These are phyloP conservation scores for Lemur catta DNA, from an alignment of 2,797 vertebrate species.

Conservation along the genomic window DNA sequence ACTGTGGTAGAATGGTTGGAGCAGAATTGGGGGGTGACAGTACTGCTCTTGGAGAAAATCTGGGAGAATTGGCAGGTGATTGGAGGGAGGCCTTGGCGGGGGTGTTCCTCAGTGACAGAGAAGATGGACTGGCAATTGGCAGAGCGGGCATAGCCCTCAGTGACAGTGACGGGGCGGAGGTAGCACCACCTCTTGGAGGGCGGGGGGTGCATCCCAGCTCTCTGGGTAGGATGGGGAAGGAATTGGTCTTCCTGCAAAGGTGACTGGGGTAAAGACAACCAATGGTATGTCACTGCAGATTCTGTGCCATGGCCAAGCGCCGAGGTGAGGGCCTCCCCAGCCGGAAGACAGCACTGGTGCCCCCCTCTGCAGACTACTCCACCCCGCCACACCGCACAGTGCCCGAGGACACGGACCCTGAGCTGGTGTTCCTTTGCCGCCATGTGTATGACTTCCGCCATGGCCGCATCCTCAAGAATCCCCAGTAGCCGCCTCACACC, in stretches of 20 bases:
- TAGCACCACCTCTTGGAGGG: too few relatives aligned
- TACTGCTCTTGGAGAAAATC: background rate
- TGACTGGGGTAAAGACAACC: background rate
- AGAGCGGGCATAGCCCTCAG: background rate
- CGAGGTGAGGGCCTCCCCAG: constrained; percentile 92
- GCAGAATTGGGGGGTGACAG: background rate
- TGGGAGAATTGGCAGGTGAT: background rate
- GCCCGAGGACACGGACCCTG: constrained; percentile 94
- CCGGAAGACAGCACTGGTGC: constrained; percentile 91
- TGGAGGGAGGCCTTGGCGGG: background rate
- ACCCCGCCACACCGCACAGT: constrained; percentile 96
- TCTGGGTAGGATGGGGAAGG: background rate
- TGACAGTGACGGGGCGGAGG: background rate
- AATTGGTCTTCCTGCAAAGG: background rate
- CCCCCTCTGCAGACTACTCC: constrained; percentile 91
- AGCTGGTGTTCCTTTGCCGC: constrained; percentile 98
- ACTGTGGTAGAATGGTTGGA: background rate
- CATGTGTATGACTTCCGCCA: constrained; percentile 99
- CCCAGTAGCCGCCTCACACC: constrained; percentile 88
- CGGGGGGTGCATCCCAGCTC: background rate
- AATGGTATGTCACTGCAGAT: constrained; percentile 85
- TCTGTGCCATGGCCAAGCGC: constrained; percentile 99
- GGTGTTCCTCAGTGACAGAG: background rate
- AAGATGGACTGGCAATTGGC: background rate
- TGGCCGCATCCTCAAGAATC: constrained; percentile 98